phyloP scores from a whole-genome alignment of 53 echinoderm and acorn worm species.

The Luidia sarsii region DNA sequence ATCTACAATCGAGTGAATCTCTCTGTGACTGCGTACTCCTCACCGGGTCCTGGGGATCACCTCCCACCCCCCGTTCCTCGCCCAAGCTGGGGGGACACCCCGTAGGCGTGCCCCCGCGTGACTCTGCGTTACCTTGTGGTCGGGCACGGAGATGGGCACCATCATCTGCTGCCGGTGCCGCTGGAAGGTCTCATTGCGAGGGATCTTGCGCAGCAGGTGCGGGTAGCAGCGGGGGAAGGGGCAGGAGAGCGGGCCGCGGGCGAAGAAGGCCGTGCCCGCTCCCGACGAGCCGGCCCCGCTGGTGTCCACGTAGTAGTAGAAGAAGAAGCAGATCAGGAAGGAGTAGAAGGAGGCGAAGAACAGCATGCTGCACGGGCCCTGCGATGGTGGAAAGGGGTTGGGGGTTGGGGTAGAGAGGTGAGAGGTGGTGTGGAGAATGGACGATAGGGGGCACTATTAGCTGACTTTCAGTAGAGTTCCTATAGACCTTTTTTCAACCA shows the following conservation, averaged over 20 bases:
- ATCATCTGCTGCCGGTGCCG: slow-evolving; percentile 62
- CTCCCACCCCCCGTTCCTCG: too few species aligned
- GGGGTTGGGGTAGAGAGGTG: too few species aligned
- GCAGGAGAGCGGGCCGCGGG: slow-evolving; percentile 52
- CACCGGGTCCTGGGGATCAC: too few species aligned
- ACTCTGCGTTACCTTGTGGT: slow-evolving; percentile 65
- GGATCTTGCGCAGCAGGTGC: slow-evolving; percentile 42
- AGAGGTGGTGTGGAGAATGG: too few species aligned
- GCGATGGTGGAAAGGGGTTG: too few species aligned
- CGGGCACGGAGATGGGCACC: slow-evolving; percentile 81
- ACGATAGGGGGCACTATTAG: too few species aligned
- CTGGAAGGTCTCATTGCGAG: slow-evolving; percentile 60
- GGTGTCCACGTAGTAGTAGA: slow-evolving; percentile 76
- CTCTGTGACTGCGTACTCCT: too few species aligned
- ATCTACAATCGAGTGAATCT: too few species aligned
- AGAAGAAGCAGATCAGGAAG: slow-evolving; percentile 80
- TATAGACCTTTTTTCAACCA: too few species aligned
- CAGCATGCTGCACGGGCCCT: slow-evolving; percentile 82
- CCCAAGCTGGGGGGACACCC: too few species aligned
- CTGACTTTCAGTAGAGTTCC: too few species aligned
- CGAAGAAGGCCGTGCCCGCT: slow-evolving; percentile 54
- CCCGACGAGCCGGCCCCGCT: slow-evolving; percentile 10
- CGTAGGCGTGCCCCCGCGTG: too few species aligned
- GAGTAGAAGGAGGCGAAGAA: slow-evolving; percentile 77
- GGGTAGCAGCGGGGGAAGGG: slow-evolving; percentile 62